Percentiles rank a stretch among this genome's conserved stretches.
Conservation (phyloP, 1,140 invertebrate genomes). For the Heliconius melpomene region DNA sequence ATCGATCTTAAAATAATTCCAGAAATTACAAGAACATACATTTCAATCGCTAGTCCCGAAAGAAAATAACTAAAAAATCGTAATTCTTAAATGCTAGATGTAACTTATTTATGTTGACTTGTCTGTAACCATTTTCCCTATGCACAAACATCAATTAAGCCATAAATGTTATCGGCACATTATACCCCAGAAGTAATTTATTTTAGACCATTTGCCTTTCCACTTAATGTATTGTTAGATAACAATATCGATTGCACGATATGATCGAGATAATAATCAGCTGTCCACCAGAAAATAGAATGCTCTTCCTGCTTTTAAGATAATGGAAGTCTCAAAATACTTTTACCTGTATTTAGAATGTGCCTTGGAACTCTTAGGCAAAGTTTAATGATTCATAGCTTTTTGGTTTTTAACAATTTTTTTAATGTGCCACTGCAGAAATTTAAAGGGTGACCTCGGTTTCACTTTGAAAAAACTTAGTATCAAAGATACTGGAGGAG, state of each 20-base stretch:
- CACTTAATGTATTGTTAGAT: slow-evolving; percentile 16
- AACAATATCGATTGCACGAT: slow-evolving; percentile 14
- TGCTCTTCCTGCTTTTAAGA: neutral
- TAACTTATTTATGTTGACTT: too few species aligned
- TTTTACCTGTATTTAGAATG: neutral
- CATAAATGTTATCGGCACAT: slow-evolving; percentile 8
- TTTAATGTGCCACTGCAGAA: too few species aligned
- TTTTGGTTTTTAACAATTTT: too few species aligned
- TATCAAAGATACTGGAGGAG: too few species aligned
- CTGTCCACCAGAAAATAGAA: neutral
- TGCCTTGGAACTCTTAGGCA: neutral
- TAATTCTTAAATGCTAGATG: too few species aligned
- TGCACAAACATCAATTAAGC: neutral
- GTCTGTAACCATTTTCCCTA: neutral
- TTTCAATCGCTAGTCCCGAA: too few species aligned
- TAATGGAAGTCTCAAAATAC: neutral
- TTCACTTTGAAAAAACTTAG: too few species aligned
- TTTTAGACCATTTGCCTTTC: slow-evolving; percentile 5
- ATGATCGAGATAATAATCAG: slow-evolving; percentile 13
- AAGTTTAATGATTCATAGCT: neutral
- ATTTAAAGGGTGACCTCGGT: too few species aligned
- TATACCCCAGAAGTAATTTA: slow-evolving; percentile 9
- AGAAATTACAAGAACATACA: too few species aligned
- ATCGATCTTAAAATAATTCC: too few species aligned
- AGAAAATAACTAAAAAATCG: too few species aligned